These are phyloP conservation scores for Fulica atra DNA, from an alignment of 2,113 vertebrate genomes.

Conservation along the genomic window DNA sequence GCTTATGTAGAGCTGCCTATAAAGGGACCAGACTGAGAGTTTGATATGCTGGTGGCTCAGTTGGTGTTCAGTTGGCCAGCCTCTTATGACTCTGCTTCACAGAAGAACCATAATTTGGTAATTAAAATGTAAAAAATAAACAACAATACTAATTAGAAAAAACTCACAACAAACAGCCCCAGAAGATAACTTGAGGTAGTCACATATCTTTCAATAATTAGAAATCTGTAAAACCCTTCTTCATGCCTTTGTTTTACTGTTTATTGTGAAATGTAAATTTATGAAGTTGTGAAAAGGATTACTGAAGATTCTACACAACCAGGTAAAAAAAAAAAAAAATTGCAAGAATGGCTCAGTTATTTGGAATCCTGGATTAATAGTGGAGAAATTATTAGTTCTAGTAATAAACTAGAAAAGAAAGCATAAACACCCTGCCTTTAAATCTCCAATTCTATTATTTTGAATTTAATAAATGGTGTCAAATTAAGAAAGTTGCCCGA, in stretches of 20 bases:
- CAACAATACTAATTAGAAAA: background rate
- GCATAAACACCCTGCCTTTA: background rate
- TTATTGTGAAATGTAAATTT: background rate
- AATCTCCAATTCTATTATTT: background rate
- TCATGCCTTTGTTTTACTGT: background rate
- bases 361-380: background rate
- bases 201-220: background rate
- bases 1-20: background rate
- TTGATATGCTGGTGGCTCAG: accelerated
- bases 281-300: background rate
- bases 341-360: background rate
- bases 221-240: background rate
- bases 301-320: background rate
- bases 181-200: background rate
- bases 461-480: slow-evolving; percentile 1
- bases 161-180: background rate
- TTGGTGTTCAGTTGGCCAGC: accelerated
- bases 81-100: background rate
- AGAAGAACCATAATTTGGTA: background rate
- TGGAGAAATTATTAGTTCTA: background rate
- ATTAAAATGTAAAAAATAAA: background rate
- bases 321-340: background rate
- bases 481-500: background rate
- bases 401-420: background rate
- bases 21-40: accelerated